Percentiles rank a stretch among this genome's conserved stretches.
Conservation (phyloP, 1,140 invertebrate species). For the Diachasmimorpha longicaudata region DNA sequence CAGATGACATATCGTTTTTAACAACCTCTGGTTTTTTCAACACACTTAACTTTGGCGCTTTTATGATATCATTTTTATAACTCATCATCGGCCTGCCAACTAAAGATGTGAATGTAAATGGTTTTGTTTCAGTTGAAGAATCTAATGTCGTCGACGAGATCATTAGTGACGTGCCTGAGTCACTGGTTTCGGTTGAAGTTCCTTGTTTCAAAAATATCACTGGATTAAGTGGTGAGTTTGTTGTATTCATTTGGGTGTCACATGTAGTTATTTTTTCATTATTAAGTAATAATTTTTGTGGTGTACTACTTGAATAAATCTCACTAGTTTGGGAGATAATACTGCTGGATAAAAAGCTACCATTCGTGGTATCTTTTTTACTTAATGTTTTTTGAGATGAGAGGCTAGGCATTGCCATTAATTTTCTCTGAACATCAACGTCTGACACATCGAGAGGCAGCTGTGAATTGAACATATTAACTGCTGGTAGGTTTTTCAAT, state of each 20-base stretch:
- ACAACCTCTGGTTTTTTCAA: constrained; percentile 25
- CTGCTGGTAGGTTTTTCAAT: constrained; percentile 30
- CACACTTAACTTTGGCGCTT: constrained; percentile 43
- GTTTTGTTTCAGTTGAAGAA: background rate
- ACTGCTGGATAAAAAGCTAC: constrained; percentile 19
- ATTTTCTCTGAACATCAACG: constrained; percentile 46
- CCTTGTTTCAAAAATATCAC: background rate
- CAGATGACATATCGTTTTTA: background rate
- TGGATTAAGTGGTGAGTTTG: constrained; percentile 4
- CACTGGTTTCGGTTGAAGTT: background rate
- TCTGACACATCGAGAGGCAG: constrained; percentile 51
- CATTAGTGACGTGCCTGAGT: background rate
- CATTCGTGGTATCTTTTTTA: constrained; percentile 27
- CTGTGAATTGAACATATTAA: constrained; percentile 31
- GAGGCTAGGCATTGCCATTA: constrained; percentile 48
- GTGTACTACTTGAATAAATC: constrained; percentile 1
- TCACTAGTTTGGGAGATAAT: constrained; percentile 27
- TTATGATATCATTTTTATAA: constrained; percentile 38
- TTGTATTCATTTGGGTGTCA: constrained; percentile 25
- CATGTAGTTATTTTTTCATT: background rate
- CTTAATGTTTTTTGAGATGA: constrained; percentile 32
- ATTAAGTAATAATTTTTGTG: background rate
- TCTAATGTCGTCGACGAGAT: background rate
- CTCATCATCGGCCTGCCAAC: constrained; percentile 14
- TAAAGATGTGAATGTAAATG: background rate